Evolutionary conservation across 2,888 invertebrate genomes (phyloP).

Genomic region (Melanchra persicariae): DNA sequence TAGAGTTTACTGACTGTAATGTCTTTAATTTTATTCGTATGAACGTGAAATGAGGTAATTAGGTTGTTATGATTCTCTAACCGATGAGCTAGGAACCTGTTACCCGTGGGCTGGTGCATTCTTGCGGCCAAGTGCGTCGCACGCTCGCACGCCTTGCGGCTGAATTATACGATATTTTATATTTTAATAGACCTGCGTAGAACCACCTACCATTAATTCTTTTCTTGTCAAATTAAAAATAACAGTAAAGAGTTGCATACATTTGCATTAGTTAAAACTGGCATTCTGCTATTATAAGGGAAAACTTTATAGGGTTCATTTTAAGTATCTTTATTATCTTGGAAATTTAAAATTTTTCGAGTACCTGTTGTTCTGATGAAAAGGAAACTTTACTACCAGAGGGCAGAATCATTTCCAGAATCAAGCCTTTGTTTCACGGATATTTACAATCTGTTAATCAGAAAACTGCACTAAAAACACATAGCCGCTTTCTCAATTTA

Average conservation of each 20-base stretch:
- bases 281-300: too few species aligned
- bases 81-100: constrained; percentile 55
- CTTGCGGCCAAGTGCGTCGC: constrained; percentile 37
- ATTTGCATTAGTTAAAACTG: too few species aligned
- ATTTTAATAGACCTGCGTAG: constrained; percentile 16
- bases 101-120: constrained; percentile 44
- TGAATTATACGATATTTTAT: constrained; percentile 1
- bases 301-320: too few species aligned
- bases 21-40: neutral
- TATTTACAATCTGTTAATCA: neutral
- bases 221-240: too few species aligned
- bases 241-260: neutral
- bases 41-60: constrained; percentile 41
- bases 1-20: neutral
- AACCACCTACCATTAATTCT: neutral
- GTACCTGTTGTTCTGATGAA: too few species aligned
- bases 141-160: neutral
- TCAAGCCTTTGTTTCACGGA: too few species aligned
- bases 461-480: neutral
- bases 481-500: neutral
- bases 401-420: too few species aligned
- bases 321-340: too few species aligned
- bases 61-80: constrained; percentile 57
- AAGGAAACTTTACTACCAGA: too few species aligned
- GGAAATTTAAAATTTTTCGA: too few species aligned